Evolutionary conservation across 2,888 invertebrate genomes (phyloP).

Genomic region (Leptura quadrifasciata): DNA sequence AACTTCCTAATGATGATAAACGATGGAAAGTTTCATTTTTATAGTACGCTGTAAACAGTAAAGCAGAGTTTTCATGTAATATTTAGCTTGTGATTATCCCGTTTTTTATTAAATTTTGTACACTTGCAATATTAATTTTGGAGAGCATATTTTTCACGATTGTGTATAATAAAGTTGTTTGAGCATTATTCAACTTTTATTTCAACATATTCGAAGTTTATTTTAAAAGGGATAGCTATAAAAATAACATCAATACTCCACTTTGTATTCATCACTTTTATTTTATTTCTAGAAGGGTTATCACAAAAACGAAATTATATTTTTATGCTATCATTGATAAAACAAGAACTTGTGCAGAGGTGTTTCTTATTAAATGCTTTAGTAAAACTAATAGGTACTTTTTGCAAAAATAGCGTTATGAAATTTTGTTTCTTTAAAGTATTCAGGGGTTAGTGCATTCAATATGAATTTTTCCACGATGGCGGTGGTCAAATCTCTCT

Average conservation of each 20-base stretch:
- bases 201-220: not conserved
- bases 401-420: no score
- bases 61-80: not conserved
- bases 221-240: not conserved
- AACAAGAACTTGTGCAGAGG: no score
- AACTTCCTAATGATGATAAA: constrained; percentile 23
- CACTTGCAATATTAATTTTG: not conserved
- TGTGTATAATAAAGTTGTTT: not conserved
- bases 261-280: not conserved
- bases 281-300: not conserved
- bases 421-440: no score
- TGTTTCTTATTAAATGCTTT: no score
- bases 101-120: not conserved
- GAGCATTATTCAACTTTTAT: not conserved
- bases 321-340: no score
- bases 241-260: not conserved
- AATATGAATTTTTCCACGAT: no score
- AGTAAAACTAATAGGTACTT: no score
- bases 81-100: not conserved
- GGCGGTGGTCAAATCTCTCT: no score
- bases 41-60: not conserved
- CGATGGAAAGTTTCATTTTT: constrained; percentile 14
- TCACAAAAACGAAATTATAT: not conserved
- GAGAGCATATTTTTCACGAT: not conserved
- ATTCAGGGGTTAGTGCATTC: no score